Evolutionary conservation across 2,888 invertebrate species (phyloP), one percentile per base, ranked within the genome.

Genomic region (Heteropelma amictum): DNA sequence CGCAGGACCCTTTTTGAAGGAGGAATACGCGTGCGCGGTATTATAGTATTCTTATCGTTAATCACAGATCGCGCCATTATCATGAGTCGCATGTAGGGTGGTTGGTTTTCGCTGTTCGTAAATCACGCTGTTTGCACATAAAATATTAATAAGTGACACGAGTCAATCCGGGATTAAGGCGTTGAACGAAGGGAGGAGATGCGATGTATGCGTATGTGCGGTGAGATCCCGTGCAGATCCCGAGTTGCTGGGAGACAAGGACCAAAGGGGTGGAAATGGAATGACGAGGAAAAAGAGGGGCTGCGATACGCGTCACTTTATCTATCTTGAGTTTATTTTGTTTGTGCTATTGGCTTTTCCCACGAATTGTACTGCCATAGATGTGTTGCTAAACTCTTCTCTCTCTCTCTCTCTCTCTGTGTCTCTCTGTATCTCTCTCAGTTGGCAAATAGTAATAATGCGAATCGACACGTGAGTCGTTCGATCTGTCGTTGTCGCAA

Each of bases 121-220:
- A 87, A 87, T 87, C 87, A 85, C 83, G 80, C 84, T 87, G 88
- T 89, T 89, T 88, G 88, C 88, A 63, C 75, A 89, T 89, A 88
- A 89, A 88, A 89, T 89, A 88, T 89, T 88, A 89, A 88, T 89
- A 88, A 88, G 87, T 85, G 87, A 88, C 88, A 89, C 88, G 87
- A 88, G 89, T 89, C 87, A 88, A 89, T 89, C 88, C 86, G 81
- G 87, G 88, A 88, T 89, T 88, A 89, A 77, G 75, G 79, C 74
- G 77, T 71, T 70, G 77, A 77, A 69, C 69, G 45, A 60, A 47
- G 58, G 72, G 69, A n/a, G 70, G 76, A 67, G 51, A 58, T 26
- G 70, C 61, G n/a, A n/a, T n/a, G n/a, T n/a, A n/a, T n/a, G n/a
- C n/a, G n/a, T n/a, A n/a, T 69, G 64, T 73, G 75, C 45, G 76